Evolutionary conservation across 2,113 vertebrate genomes (phyloP).

Genomic region (Anarhynchus alexandrinus): DNA sequence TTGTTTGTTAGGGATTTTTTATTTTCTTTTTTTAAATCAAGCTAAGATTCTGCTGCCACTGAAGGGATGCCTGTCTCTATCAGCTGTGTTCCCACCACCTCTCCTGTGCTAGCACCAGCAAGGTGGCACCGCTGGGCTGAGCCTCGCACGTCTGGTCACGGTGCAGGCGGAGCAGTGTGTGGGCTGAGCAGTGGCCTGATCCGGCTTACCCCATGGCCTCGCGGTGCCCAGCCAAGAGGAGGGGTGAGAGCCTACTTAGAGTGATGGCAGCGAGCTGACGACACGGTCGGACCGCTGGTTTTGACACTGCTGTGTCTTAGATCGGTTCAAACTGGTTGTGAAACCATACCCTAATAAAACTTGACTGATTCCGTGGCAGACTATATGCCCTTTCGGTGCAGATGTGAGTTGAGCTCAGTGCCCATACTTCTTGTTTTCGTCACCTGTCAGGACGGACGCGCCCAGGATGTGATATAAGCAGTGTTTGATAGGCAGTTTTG

Average conservation of each 20-base stretch:
- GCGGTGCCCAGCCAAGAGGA: background rate
- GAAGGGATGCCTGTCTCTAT: background rate
- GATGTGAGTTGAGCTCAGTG: fast-evolving
- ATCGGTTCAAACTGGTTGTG: background rate
- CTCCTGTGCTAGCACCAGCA: background rate
- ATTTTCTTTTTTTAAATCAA: background rate
- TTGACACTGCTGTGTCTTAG: background rate
- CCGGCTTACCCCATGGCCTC: background rate
- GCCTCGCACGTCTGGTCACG: fast-evolving
- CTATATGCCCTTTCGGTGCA: fast-evolving
- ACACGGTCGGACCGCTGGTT: background rate
- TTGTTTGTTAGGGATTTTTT: background rate
- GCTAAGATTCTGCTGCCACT: background rate
- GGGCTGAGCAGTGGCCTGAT: background rate
- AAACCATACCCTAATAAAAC: fast-evolving
- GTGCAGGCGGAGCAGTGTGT: fast-evolving
- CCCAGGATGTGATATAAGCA: fast-evolving
- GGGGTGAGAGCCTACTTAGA: background rate
- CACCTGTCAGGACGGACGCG: fast-evolving
- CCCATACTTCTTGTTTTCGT: background rate
- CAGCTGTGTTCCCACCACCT: background rate
- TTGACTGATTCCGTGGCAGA: background rate
- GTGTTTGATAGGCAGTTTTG: fast-evolving
- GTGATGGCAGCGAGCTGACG: background rate
- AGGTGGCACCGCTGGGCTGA: fast-evolving